phyloP scores from a whole-genome alignment of 2,797 vertebrate genomes.

The Diplodus sargus region DNA sequence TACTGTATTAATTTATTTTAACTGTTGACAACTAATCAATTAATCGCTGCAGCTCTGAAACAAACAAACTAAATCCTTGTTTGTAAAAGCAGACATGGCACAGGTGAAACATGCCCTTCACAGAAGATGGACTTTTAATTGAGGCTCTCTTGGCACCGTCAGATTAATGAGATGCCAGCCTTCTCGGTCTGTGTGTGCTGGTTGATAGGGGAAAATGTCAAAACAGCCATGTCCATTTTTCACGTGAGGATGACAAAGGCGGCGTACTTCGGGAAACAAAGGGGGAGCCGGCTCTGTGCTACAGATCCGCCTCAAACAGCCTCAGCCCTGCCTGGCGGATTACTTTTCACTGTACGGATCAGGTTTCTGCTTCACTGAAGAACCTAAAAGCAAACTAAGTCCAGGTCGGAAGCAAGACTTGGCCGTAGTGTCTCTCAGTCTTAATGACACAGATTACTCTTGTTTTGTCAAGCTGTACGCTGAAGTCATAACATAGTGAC shows the following conservation, averaged over 20 bases:
- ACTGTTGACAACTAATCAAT: too few relatives aligned
- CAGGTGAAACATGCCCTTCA: conserved; percentile 69
- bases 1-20: too few relatives aligned
- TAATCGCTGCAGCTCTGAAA: neutral
- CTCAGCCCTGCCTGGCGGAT: conserved; percentile 35
- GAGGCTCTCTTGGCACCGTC: conserved; percentile 59
- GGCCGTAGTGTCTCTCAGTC: conserved; percentile 42
- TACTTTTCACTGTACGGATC: conserved; percentile 63
- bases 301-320: conserved; percentile 37
- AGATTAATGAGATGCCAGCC: conserved; percentile 69
- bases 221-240: conserved; percentile 70
- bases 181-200: conserved; percentile 57
- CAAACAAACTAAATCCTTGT: conserved; percentile 26
- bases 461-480: conserved; percentile 64
- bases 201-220: conserved; percentile 73
- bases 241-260: conserved; percentile 62
- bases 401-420: conserved; percentile 39
- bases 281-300: conserved; percentile 45
- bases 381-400: conserved; percentile 50
- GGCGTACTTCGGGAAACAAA: conserved; percentile 49
- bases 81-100: conserved; percentile 42
- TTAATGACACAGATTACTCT: conserved; percentile 69
- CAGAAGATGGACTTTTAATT: conserved; percentile 75
- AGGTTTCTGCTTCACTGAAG: conserved; percentile 45
- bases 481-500: conserved; percentile 72